A percentile compares a stretch with the other conserved stretches of the same genome.
Conservation (phyloP, 2,888 invertebrate genomes). For the Tanytarsus gracilentus region DNA sequence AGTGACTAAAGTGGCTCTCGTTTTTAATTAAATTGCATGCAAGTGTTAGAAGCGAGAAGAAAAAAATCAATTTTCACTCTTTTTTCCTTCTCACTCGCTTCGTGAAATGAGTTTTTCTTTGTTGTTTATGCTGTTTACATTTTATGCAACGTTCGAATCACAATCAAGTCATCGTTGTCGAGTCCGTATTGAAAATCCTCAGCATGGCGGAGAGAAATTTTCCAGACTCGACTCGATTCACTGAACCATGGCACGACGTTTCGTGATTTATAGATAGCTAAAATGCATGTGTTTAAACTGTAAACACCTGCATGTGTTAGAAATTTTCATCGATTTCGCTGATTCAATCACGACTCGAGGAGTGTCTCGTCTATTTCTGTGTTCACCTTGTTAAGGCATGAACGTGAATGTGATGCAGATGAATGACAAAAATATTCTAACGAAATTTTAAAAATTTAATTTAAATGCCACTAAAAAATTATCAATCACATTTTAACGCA, state of each 20-base stretch:
- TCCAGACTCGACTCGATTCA: too few species aligned
- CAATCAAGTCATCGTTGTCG: background rate
- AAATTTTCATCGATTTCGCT: too few species aligned
- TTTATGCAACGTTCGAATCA: background rate
- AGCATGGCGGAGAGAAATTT: too few species aligned
- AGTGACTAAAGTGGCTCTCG: background rate
- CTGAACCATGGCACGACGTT: too few species aligned
- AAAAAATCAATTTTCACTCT: constrained; percentile 25
- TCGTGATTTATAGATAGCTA: constrained; percentile 13
- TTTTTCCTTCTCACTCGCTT: background rate
- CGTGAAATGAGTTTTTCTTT: constrained; percentile 3
- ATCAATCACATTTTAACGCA: too few species aligned
- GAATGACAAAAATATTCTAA: background rate
- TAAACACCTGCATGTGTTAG: constrained; percentile 15
- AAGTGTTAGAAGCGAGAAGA: background rate
- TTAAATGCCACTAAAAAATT: too few species aligned
- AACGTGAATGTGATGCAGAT: too few species aligned
- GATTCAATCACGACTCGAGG: too few species aligned
- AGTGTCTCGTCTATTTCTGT: too few species aligned
- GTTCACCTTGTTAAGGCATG: too few species aligned
- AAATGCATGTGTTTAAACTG: background rate
- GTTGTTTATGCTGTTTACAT: background rate
- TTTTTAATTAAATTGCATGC: constrained; percentile 22
- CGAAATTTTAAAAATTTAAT: too few species aligned
- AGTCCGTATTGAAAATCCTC: background rate